Conservation (phyloP, 2,888 invertebrate species). For the Blastobasis adustella region DNA sequence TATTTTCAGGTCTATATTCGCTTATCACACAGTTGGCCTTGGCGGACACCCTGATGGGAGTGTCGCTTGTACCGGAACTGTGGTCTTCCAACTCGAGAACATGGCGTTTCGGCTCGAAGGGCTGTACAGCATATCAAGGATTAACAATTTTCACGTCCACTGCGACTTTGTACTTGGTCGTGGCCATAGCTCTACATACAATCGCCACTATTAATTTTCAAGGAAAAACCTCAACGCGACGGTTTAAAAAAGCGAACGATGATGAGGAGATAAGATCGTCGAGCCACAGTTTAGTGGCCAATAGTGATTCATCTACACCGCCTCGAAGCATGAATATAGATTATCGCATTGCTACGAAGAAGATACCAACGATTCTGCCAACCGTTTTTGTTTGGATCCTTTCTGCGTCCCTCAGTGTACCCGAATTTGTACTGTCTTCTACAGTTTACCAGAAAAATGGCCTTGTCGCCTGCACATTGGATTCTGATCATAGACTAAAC, state of each 20-base stretch:
- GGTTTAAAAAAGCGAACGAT: conserved; percentile 42
- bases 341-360: conserved; percentile 57
- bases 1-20: conserved; percentile 66
- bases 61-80: conserved; percentile 65
- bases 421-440: conserved; percentile 72
- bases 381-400: conserved; percentile 75
- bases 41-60: conserved; percentile 63
- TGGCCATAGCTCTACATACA: conserved; percentile 73
- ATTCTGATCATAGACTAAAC: conserved; percentile 61
- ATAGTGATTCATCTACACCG: conserved; percentile 60
- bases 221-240: conserved; percentile 46
- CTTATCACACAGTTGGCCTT: conserved; percentile 70
- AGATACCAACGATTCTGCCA: conserved; percentile 68
- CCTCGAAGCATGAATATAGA: conserved; percentile 72
- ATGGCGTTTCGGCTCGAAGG: conserved; percentile 65
- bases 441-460: conserved; percentile 50
- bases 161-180: conserved; percentile 71
- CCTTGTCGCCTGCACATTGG: conserved; percentile 63
- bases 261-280: conserved; percentile 64
- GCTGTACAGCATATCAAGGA: conserved; percentile 72
- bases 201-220: conserved; percentile 72
- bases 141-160: conserved; percentile 71
- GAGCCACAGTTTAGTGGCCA: conserved; percentile 63
- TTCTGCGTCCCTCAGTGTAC: conserved; percentile 74
- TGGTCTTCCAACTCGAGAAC: conserved; percentile 63